phyloP scores from a whole-genome alignment of 2,888 invertebrate genomes.

The Branchellion lobata region DNA sequence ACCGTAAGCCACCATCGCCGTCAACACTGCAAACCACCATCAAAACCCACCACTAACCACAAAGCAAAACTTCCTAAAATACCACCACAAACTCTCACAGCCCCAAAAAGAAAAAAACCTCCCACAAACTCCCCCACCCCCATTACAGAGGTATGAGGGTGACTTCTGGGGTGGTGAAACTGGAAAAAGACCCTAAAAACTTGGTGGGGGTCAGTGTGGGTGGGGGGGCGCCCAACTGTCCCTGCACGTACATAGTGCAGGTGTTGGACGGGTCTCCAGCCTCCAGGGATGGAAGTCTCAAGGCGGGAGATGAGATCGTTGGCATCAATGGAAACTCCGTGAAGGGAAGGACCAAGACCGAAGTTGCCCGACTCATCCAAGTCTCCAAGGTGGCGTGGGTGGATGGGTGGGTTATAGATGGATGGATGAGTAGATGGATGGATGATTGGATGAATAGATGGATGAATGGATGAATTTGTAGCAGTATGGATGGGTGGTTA shows the following conservation, averaged over 20 bases:
- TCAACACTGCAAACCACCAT: too few relatives aligned
- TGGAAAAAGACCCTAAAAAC: conserved; percentile 85
- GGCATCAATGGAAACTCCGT: conserved; percentile 85
- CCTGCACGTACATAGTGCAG: conserved; percentile 89
- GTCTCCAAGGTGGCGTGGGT: conserved; percentile 71
- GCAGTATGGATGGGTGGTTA: too few relatives aligned
- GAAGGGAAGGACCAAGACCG: conserved; percentile 93
- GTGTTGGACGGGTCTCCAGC: conserved; percentile 97
- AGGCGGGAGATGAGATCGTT: conserved; percentile 93
- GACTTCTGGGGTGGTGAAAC: conserved; percentile 84
- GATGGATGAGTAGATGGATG: too few relatives aligned
- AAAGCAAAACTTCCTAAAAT: too few relatives aligned
- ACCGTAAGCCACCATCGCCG: too few relatives aligned
- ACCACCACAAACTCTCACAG: too few relatives aligned
- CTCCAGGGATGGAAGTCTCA: conserved; percentile 84
- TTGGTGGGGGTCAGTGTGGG: conserved; percentile 97
- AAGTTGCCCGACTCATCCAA: conserved; percentile 99
- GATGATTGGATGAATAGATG: neutral
- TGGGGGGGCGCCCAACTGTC: conserved; percentile 79
- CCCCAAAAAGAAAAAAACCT: too few relatives aligned
- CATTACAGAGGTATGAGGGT: conserved; percentile 89
- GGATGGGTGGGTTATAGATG: neutral
- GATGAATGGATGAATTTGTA: too few relatives aligned
- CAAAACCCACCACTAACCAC: too few relatives aligned
- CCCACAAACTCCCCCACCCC: too few relatives aligned